Conservation (phyloP, 2,797 vertebrate species). For the Myotis pilosus region DNA sequence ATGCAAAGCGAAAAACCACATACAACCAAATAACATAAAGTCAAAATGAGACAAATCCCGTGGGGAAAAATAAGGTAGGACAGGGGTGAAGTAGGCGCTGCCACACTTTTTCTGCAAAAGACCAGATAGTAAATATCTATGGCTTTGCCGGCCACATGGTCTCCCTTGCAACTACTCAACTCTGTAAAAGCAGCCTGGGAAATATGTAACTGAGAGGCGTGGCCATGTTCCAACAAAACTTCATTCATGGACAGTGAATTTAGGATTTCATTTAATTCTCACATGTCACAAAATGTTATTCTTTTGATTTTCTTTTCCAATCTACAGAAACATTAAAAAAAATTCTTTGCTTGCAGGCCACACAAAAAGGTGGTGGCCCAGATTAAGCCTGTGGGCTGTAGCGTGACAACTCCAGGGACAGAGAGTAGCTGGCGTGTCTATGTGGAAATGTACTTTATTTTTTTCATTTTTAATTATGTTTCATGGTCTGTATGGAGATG, state of each 20-base stretch:
- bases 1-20: not conserved
- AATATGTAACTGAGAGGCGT: not conserved
- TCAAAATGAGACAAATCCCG: not conserved
- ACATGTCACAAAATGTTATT: not conserved
- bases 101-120: not conserved
- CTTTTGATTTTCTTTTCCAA: not conserved
- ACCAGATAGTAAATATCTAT: not conserved
- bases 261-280: not conserved
- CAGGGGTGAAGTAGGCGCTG: not conserved
- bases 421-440: not conserved
- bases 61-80: not conserved
- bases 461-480: not conserved
- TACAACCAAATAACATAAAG: not conserved
- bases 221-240: not conserved
- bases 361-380: not conserved
- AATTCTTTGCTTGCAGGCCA: not conserved
- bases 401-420: not conserved
- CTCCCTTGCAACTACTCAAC: not conserved
- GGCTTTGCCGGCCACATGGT: not conserved
- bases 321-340: not conserved
- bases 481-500: not conserved
- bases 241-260: not conserved
- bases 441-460: fast-evolving
- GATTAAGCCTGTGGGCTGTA: not conserved
- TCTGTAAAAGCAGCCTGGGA: not conserved